Percentiles rank a stretch among this genome's conserved stretches.
Conservation (phyloP, 2,113 vertebrate species). For the Hippoglossus stenolepis region DNA sequence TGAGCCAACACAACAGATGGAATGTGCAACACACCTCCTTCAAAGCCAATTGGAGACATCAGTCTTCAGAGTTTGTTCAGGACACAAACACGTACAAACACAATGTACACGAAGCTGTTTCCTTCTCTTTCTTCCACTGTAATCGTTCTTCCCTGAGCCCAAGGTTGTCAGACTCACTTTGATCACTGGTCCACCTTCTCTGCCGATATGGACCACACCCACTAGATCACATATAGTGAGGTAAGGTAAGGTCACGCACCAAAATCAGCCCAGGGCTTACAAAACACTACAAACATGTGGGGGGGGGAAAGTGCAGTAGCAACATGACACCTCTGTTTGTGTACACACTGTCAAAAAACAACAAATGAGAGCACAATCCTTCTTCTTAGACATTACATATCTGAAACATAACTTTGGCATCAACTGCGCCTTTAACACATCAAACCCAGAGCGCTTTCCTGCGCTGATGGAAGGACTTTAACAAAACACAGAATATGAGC, state of each 20-base stretch:
- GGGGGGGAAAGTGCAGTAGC: too few species aligned
- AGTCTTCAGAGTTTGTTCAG: neutral
- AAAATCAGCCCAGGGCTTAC: too few species aligned
- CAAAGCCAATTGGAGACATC: neutral
- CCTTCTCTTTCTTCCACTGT: neutral
- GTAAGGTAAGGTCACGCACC: neutral
- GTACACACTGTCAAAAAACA: too few species aligned
- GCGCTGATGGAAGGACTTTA: too few species aligned
- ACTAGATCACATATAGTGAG: neutral
- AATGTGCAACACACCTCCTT: neutral
- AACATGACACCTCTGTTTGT: too few species aligned
- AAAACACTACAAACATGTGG: too few species aligned
- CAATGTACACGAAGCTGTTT: neutral
- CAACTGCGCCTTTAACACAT: too few species aligned
- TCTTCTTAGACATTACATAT: too few species aligned
- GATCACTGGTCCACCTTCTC: neutral
- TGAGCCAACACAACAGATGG: neutral
- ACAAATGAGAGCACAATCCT: too few species aligned
- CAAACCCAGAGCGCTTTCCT: too few species aligned
- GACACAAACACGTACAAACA: neutral
- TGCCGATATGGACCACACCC: neutral
- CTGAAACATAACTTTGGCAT: too few species aligned
- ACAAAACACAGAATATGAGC: too few species aligned
- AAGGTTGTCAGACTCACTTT: neutral
- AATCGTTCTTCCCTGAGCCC: neutral